A percentile compares a stretch with the other conserved stretches of the same genome.
Conservation (phyloP, 2,797 vertebrate species). For the Diceros bicornis region DNA sequence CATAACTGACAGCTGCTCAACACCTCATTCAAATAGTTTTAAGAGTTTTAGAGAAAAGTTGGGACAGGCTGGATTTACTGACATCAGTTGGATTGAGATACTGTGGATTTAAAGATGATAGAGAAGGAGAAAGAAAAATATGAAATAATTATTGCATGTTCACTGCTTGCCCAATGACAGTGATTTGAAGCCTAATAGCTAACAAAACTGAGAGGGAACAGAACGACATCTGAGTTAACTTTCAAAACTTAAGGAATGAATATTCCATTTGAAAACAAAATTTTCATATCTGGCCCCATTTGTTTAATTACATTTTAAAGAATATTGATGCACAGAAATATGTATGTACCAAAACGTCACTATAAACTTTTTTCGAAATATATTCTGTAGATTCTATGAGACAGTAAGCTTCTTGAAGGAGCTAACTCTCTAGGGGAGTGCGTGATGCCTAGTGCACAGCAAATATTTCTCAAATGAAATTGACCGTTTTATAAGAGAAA, state of each 20-base stretch:
- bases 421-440: neutral
- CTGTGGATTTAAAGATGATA: constrained; percentile 78
- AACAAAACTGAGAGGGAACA: constrained; percentile 74
- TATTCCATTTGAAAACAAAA: neutral
- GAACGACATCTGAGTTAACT: constrained; percentile 69
- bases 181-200: constrained; percentile 68
- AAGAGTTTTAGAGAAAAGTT: constrained; percentile 85
- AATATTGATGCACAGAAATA: rapidly evolving
- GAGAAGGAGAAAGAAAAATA: constrained; percentile 69
- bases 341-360: neutral
- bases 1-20: constrained; percentile 84
- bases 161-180: constrained; percentile 71
- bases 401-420: neutral
- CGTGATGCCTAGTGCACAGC: neutral
- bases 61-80: constrained; percentile 73
- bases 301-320: constrained; percentile 66
- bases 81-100: constrained; percentile 69
- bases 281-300: constrained; percentile 59
- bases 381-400: neutral
- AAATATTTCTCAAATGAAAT: constrained; percentile 33
- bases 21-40: constrained; percentile 84
- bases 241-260: constrained; percentile 71
- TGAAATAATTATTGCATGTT: constrained; percentile 77
- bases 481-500: constrained; percentile 18
- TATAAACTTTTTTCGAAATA: neutral